Percentiles rank a stretch among this genome's conserved stretches.
phyloP scores from a whole-genome alignment of 2,888 invertebrate species.

The Microctonus hyperodae region DNA sequence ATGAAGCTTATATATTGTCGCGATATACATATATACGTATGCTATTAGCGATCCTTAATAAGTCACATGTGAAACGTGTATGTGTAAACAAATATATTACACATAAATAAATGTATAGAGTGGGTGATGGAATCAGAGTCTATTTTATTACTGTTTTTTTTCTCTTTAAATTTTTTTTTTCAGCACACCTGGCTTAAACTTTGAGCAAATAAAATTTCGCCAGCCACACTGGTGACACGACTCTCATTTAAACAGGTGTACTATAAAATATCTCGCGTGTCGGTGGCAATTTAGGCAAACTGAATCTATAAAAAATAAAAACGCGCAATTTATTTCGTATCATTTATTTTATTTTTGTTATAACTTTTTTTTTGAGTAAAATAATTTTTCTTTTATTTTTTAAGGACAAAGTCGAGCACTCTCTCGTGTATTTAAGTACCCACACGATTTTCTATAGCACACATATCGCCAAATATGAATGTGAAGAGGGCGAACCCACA shows the following conservation, averaged over 20 bases:
- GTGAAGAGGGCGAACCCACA: slow-evolving; percentile 53
- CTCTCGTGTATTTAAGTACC: slow-evolving; percentile 27
- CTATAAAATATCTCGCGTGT: not conserved
- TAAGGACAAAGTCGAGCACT: not conserved
- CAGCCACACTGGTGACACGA: not conserved
- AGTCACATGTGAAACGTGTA: not conserved
- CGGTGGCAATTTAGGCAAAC: not conserved
- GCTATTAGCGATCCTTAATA: not conserved
- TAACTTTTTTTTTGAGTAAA: not conserved
- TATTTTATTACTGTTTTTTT: not conserved
- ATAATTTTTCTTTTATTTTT: not conserved
- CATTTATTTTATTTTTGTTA: not conserved
- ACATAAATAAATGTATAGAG: not conserved
- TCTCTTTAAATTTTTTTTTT: too few relatives aligned
- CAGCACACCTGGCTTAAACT: not conserved
- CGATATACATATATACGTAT: not conserved
- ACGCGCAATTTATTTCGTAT: too few relatives aligned
- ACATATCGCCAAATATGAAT: slow-evolving; percentile 57
- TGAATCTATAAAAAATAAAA: not conserved
- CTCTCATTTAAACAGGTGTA: not conserved
- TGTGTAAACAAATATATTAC: not conserved
- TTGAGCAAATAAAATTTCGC: not conserved
- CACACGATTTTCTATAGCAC: slow-evolving; percentile 40
- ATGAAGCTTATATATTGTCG: not conserved
- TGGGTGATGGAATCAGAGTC: not conserved